Evolutionary conservation across 2,797 vertebrate species (phyloP), one percentile per base, ranked within the genome.

Genomic region (Mallotus villosus): DNA sequence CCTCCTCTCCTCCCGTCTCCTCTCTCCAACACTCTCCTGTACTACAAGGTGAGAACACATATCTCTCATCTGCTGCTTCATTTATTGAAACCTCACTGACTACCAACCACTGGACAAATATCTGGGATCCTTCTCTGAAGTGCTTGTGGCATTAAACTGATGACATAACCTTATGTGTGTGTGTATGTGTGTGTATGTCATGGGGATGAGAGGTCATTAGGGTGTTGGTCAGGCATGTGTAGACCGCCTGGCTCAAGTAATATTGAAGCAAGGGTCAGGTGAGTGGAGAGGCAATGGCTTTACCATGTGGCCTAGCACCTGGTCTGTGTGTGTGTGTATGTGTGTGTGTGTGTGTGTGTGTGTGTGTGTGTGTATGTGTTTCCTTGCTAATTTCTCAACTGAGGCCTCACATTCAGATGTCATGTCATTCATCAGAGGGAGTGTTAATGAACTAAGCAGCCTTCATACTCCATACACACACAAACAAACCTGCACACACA

Each of bases 151-250:
- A 67, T 22, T 64, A 32, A 37, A 17, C 70, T 32, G 78, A 22
- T 70, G 84, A 85, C 81, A 80, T 78, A 72, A 51, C 34, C 19
- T 67, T 73, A 57, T 74, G 17, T 19, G 25, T 75, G 55, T 58
- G 27, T 8, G n/a, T 70, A 57, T 69, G 19, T 63, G n/a, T 37
- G 22, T 32, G 11, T 24, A 32, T 51, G 63, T 3, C 24, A 9
- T 62, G 60, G 71, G 79, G 77, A 72, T 72, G 61, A 81, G 77
- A 85, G 90, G 91, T 94, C 92, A 92, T 70, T 60, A 82, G 85
- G 88, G 77, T 80, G 78, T 81, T 82, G 76, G 82, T 82, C 64
- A 85, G 90, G 90, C 90, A 91, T 92, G 84, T 90, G 91, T 90
- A 81, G 82, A 87, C 85, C 9, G 63, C 12, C 21, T 82, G 85